Evolutionary conservation across 2,888 invertebrate genomes (phyloP), one percentile per base, ranked within the genome.

Genomic region (Amiota minor): DNA sequence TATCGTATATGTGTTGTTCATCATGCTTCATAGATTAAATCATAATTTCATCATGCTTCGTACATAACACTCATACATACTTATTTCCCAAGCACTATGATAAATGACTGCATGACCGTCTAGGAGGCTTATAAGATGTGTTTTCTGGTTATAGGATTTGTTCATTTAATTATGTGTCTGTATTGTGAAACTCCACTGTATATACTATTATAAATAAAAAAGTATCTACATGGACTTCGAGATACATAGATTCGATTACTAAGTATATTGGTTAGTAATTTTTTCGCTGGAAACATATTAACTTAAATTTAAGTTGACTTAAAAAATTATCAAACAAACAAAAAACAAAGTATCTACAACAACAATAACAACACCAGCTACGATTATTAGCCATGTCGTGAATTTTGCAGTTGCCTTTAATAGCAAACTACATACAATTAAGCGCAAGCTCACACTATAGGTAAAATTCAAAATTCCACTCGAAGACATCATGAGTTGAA

Each of bases 381-480:
- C 2, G 35, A 35, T 35, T 35, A 35, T 35, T 6, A 35, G 64
- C 45, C n/a, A 14, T 64, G 49, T 47, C 49, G 14, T 67, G 47
- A 47, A 67, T 49, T 35, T 67, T 49, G 49, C 65, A 14, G 65
- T 67, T 67, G 49, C 49, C 35, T 49, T 18, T 67, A 67, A 49
- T 49, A 10, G 65, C 65, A 18, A 67, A 67, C 23, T n/a, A 53
- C 50, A 68, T n/a, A 53, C 50, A 68, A 68, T 68, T 68, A 23
- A 53, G 50, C 59, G 72, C 23, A 77, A 53, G 70, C 61, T 20
- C 18, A 16, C 11, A 16, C 59, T 18, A 16, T n/a, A n/a, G n/a
- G n/a, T n/a, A 59, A 59, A n/a, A 59, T 59, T 35, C 61, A 77
- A 76, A 83, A 82, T 83, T 83, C 75, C 59, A 18, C 77, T 76